Conservation (phyloP, 2,797 vertebrate genomes). For the Taenioides sp. region DNA sequence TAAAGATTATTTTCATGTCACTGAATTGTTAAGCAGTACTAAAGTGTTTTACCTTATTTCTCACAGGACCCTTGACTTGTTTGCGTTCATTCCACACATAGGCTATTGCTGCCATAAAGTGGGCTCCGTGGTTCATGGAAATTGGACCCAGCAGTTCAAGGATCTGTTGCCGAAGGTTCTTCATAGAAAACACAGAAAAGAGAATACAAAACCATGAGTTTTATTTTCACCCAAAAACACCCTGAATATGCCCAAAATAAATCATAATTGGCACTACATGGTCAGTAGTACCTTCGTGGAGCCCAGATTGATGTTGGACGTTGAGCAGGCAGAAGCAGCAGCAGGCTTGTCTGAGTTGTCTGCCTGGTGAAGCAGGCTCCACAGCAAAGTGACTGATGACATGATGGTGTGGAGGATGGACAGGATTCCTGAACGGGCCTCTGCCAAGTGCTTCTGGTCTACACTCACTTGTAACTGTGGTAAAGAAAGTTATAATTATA, state of each 20-base stretch:
- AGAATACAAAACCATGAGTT: too few relatives aligned
- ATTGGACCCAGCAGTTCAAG: conserved; percentile 95
- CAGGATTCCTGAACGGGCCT: conserved; percentile 94
- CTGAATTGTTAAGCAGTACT: not conserved
- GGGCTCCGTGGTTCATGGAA: conserved; percentile 98
- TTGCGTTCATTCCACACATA: conserved; percentile 99
- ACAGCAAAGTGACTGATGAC: conserved; percentile 95
- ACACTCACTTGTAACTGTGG: conserved; percentile 89
- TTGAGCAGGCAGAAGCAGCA: conserved; percentile 84
- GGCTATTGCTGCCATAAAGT: conserved; percentile 99
- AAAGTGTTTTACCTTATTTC: conserved; percentile 84
- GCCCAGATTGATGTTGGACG: conserved; percentile 95
- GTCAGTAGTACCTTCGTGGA: conserved; percentile 89
- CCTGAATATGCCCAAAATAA: not conserved
- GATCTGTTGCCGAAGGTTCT: conserved; percentile 98
- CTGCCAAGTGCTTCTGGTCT: conserved; percentile 93
- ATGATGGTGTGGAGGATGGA: conserved; percentile 98
- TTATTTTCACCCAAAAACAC: too few relatives aligned
- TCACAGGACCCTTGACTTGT: conserved; percentile 81
- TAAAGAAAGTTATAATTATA: not conserved
- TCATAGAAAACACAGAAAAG: conserved; percentile 19
- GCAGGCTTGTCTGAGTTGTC: conserved; percentile 88
- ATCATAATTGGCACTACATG: not conserved
- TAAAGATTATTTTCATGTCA: not conserved
- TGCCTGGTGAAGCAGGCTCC: conserved; percentile 91